A percentile compares a stretch with the other conserved stretches of the same genome.
These are phyloP conservation scores for Frankliniella intonsa DNA, from an alignment of 2,888 invertebrate species.

Conservation along the genomic window DNA sequence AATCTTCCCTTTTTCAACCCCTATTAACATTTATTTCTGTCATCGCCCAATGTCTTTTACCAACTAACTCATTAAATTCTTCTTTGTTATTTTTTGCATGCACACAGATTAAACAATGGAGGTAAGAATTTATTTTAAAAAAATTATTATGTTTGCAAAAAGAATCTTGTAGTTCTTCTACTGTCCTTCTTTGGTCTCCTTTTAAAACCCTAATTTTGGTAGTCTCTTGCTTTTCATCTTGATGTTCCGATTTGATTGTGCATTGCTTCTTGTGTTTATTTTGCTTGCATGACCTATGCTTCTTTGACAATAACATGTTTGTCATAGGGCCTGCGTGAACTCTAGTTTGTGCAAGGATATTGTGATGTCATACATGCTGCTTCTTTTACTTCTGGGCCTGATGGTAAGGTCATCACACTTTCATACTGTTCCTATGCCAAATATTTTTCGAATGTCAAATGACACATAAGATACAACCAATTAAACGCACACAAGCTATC, in stretches of 20 bases:
- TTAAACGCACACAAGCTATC: not conserved
- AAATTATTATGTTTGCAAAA: not conserved
- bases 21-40: not conserved
- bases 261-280: not conserved
- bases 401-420: not conserved
- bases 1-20: not conserved
- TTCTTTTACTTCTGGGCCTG: not conserved
- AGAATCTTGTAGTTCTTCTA: too few relatives aligned
- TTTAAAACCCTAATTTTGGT: too few relatives aligned
- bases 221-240: too few relatives aligned
- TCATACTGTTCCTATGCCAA: not conserved
- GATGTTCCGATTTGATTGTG: not conserved
- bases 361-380: not conserved
- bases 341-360: not conserved
- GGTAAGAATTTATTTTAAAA: not conserved
- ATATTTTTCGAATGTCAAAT: not conserved
- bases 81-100: not conserved
- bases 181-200: too few relatives aligned
- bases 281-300: not conserved
- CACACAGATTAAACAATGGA: not conserved
- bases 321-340: not conserved
- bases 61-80: not conserved
- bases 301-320: constrained; percentile 2
- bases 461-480: not conserved
- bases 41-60: not conserved